Evolutionary conservation across 2,888 invertebrate genomes (phyloP).

Genomic region (Sinotaia quadrata): DNA sequence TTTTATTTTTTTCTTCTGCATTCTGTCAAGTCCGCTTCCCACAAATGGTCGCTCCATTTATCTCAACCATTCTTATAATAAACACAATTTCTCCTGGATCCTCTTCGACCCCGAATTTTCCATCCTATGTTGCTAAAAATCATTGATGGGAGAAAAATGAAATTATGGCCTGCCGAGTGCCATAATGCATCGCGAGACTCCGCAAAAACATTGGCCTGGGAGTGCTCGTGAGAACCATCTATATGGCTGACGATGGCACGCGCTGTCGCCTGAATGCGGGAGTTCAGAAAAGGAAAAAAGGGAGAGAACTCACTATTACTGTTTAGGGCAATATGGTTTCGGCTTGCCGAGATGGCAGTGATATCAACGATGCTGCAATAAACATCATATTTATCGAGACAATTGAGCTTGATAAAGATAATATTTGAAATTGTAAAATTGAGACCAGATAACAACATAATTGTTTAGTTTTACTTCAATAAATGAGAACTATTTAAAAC

Average conservation of each 20-base stretch:
- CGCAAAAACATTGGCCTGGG: neutral
- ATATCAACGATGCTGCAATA: no score
- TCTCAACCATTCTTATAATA: conserved; percentile 15
- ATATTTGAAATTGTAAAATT: no score
- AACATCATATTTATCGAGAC: no score
- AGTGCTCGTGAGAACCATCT: neutral
- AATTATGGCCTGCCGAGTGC: conserved; percentile 7
- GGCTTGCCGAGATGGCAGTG: neutral
- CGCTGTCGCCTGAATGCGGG: neutral
- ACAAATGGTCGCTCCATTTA: neutral
- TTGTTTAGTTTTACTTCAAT: no score
- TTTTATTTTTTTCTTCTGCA: no score
- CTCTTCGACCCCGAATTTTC: neutral
- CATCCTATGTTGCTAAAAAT: conserved; percentile 12
- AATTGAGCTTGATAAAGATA: no score
- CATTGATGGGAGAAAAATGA: conserved; percentile 27
- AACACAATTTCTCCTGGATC: conserved; percentile 19
- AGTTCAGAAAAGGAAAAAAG: neutral
- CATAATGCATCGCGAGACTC: neutral
- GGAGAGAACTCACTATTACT: neutral
- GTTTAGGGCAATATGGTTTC: neutral
- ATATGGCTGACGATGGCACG: neutral
- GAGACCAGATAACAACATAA: no score
- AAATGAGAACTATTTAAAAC: no score
- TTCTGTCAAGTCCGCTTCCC: no score